These are phyloP conservation scores for Rhagonycha lutea DNA, from an alignment of 2,888 invertebrate species.

Conservation along the genomic window DNA sequence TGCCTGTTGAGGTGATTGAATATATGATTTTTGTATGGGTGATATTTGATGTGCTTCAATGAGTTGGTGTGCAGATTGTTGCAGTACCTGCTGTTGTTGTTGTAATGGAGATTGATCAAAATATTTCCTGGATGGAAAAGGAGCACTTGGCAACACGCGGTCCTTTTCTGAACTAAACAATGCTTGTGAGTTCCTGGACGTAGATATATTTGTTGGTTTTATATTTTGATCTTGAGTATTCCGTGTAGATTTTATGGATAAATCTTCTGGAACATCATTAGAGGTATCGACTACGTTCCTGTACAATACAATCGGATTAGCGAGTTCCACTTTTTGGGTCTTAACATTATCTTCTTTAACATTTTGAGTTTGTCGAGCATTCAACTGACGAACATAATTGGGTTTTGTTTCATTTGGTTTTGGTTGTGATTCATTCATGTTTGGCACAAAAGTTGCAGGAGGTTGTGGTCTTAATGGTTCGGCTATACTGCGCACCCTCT, in stretches of 20 bases:
- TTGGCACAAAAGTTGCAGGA: background rate
- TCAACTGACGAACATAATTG: background rate
- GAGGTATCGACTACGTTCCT: background rate
- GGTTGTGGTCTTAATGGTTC: conserved; percentile 9
- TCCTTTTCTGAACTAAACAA: background rate
- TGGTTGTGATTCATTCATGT: background rate
- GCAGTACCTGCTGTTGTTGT: background rate
- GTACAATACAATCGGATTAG: background rate
- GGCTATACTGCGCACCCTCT: conserved; percentile 16
- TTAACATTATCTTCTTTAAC: background rate
- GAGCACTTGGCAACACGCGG: background rate
- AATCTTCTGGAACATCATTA: background rate
- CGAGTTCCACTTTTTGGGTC: background rate
- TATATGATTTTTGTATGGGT: background rate
- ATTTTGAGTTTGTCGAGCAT: background rate
- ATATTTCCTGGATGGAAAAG: background rate
- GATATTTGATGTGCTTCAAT: background rate
- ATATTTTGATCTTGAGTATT: background rate
- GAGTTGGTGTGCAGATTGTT: background rate
- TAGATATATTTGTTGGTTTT: background rate
- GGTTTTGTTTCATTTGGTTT: background rate
- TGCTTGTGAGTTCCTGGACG: background rate
- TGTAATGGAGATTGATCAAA: background rate
- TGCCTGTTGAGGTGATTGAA: background rate
- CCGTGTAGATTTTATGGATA: background rate